Base-by-base conservation (phyloP, 2,888 invertebrate species). In the Pogonocherus hispidulus region DNA sequence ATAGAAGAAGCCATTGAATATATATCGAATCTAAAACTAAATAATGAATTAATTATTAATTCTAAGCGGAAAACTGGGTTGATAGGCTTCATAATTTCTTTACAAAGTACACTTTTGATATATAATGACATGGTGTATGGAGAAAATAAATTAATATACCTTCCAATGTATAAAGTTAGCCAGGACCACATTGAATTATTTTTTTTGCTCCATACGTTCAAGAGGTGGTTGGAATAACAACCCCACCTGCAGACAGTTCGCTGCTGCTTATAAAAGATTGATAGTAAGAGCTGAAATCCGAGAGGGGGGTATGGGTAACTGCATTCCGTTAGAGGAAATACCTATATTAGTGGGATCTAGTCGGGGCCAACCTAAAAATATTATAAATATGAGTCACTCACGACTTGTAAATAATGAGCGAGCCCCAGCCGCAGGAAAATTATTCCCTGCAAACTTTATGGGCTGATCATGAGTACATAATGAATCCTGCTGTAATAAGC, bases 21-120 rank as follows among this genome's bases (percentile, higher is more conserved):
- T 19, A 18, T 47, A 1, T 47, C 47, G 1, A 1, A 18, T 8
- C 19, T 47, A 47, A 47, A 8, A 9, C 44, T 19, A 41, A 59
- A 69, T 56, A 51, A 41, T n/a, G 19, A 47, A 20, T n/a, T 37
- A n/a, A 18, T 62, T 4, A 66, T 68, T n/a, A 27, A 49, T 37
- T 66, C 74, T 4, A 18, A 23, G 16, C 37, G 74, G 22, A 72
- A 72, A 66, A 72, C 70, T n/a, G 70, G 69, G 1, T 72, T 72
- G 54, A 18, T 74, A 27, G 68, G 68, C 8, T 57, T 72, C 20
- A 56, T 71, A 18, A 46, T 68, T 8, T 63, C 51, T 52, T 22
- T 66, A 41, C 14, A 32, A 3, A 52, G 52, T 27, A 2, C 32
- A 9, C 11, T 16, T 16, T 11, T 11, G 23, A 1, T 67, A 9